These are phyloP conservation scores for Urophycis tenuis DNA, from an alignment of 2,797 vertebrate genomes.

Conservation along the genomic window DNA sequence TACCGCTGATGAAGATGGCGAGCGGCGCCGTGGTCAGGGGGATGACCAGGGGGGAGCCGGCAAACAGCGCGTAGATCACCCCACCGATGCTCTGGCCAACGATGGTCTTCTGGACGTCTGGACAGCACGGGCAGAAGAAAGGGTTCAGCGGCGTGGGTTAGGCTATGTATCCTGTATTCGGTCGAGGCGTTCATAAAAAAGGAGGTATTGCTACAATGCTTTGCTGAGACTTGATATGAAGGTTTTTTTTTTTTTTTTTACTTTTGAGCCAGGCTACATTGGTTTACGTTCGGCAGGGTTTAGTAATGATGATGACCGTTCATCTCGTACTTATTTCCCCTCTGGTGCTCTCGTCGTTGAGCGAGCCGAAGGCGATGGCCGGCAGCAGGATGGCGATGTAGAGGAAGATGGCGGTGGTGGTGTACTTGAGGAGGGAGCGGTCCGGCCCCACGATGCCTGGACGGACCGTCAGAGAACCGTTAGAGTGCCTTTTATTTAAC, in stretches of 20 bases:
- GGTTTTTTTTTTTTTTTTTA: too few relatives aligned
- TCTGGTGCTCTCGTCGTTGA: constrained; percentile 89
- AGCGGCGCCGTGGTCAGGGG: constrained; percentile 86
- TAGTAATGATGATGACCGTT: neutral
- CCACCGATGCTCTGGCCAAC: constrained; percentile 89
- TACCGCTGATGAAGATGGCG: constrained; percentile 91
- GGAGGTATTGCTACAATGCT: neutral
- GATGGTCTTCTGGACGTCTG: constrained; percentile 92
- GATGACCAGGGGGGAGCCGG: constrained; percentile 85
- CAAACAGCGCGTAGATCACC: constrained; percentile 81
- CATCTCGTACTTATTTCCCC: constrained; percentile 80
- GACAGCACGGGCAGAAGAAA: neutral
- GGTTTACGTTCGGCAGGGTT: neutral
- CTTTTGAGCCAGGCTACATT: neutral
- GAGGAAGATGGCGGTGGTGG: constrained; percentile 90
- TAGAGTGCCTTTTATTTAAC: neutral
- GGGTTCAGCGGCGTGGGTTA: too few relatives aligned
- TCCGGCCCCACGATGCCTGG: constrained; percentile 59
- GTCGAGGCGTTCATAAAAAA: neutral
- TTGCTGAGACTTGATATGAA: neutral
- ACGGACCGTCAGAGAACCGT: constrained; percentile 21
- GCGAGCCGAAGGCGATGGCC: constrained; percentile 88
- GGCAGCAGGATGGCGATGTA: constrained; percentile 92
- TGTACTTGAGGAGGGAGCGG: constrained; percentile 81
- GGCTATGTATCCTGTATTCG: too few relatives aligned